phyloP scores from a whole-genome alignment of 2,797 vertebrate species.

The Etheostoma nigrum region DNA sequence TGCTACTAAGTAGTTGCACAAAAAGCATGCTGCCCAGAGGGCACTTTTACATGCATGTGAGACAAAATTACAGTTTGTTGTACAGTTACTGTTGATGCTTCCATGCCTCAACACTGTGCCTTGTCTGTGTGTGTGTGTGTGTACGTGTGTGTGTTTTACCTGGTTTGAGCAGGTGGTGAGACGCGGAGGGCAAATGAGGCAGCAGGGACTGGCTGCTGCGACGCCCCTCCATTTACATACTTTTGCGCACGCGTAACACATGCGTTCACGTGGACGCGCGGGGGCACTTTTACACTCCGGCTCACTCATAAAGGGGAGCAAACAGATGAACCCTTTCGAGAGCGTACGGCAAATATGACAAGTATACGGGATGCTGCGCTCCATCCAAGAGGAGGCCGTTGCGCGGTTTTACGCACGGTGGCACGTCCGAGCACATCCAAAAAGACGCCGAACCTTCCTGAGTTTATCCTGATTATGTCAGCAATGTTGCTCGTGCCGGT shows the following conservation, averaged over 20 bases:
- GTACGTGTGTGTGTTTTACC: neutral
- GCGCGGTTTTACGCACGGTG: conserved; percentile 54
- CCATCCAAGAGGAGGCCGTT: conserved; percentile 26
- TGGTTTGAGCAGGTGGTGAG: neutral
- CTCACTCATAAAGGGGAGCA: conserved; percentile 55
- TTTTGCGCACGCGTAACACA: conserved; percentile 14
- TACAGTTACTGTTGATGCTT: conserved; percentile 26
- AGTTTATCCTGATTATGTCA: neutral
- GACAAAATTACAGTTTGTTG: conserved; percentile 63
- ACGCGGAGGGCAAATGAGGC: neutral
- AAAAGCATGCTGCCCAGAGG: conserved; percentile 28
- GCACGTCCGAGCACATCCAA: conserved; percentile 17
- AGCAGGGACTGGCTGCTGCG: neutral
- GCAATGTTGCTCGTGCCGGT: conserved; percentile 31
- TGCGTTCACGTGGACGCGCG: conserved; percentile 4
- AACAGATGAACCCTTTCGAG: conserved; percentile 33
- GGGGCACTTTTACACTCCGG: neutral
- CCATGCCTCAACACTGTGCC: conserved; percentile 32
- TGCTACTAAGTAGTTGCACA: conserved; percentile 1
- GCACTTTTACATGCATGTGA: conserved; percentile 34
- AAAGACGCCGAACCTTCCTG: neutral
- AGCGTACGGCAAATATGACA: conserved; percentile 71
- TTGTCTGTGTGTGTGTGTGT: neutral
- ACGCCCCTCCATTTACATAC: neutral
- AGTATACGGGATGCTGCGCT: conserved; percentile 43